Conservation (phyloP, 2,113 vertebrate species). For the Cyanoderma ruficeps region DNA sequence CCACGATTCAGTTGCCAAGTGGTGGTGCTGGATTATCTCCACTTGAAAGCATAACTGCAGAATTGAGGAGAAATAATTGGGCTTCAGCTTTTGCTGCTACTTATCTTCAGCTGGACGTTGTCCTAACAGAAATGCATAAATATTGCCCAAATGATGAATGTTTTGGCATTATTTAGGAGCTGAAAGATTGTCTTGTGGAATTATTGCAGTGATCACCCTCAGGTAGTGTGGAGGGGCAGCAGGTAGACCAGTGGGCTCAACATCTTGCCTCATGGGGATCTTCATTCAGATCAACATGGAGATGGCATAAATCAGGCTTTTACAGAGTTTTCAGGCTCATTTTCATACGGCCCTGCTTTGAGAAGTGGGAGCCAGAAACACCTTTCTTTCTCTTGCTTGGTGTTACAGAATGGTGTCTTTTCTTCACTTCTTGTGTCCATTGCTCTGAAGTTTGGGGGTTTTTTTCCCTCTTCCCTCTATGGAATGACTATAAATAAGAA, state of each 20-base stretch:
- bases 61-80: not conserved
- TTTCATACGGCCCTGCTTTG: not conserved
- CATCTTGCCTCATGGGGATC: not conserved
- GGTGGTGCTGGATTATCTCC: conserved; percentile 55
- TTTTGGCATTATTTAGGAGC: not conserved
- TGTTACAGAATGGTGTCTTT: not conserved
- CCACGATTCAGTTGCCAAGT: conserved; percentile 41
- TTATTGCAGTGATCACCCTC: not conserved
- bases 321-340: not conserved
- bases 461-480: too few species aligned
- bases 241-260: not conserved
- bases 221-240: not conserved
- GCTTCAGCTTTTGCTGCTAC: conserved; percentile 3
- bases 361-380: not conserved
- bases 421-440: not conserved
- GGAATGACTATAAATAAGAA: not conserved
- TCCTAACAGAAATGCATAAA: not conserved
- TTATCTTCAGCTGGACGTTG: not conserved
- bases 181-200: not conserved
- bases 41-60: conserved; percentile 32
- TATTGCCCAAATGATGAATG: not conserved
- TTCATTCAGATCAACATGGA: not conserved
- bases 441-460: not conserved
- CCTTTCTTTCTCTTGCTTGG: not conserved
- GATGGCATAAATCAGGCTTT: rapidly evolving